Evolutionary conservation across 2,888 invertebrate species (phyloP), one percentile per base, ranked within the genome.

Genomic region (Scrobipalpa atriplicella): DNA sequence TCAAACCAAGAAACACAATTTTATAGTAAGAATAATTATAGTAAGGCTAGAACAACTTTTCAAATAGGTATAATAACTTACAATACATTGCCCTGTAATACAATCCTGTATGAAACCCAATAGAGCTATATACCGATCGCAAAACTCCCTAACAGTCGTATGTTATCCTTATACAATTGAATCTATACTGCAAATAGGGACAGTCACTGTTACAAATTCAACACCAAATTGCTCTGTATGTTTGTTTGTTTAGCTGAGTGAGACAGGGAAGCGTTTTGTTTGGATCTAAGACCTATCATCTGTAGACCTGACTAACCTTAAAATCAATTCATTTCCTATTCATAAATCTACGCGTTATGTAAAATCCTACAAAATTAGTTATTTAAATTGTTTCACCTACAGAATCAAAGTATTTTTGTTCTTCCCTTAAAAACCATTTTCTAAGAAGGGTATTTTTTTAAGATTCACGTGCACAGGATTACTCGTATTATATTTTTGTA

Each of bases 211-310:
- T 56, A 65, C 67, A 67, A 67, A 67, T 65, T 65, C 65, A 62
- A 67, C 62, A 65, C 67, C 62, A 62, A 67, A 67, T 58, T 67
- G 61, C 64, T 13, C 61, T 47, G 67, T 64, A 47, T 63, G 68
- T 68, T 66, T 68, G 60, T 68, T 65, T 68, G 68, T 39, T 16
- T 47, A 63, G 62, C 21, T 39, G 47, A 64, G 63, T 65, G 65
- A 68, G 65, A 66, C 68, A 47, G 66, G 62, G 64, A 62, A 62
- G 38, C 58, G 54, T 29, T 19, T 13, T 56, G 21, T 13, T 21
- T 21, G 6, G 19, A 52, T 19, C 19, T 52, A 19, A 21, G 21
- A 19, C 13, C 54, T 13, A 21, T 19, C 10, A 21, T 21, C 21
- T 11, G 11, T 13, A 52, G 52, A 16, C 16, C 5, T 8, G 3